Evolutionary conservation across 2,888 invertebrate genomes (phyloP), one percentile per base, ranked within the genome.

Genomic region (Drosophila histrio): DNA sequence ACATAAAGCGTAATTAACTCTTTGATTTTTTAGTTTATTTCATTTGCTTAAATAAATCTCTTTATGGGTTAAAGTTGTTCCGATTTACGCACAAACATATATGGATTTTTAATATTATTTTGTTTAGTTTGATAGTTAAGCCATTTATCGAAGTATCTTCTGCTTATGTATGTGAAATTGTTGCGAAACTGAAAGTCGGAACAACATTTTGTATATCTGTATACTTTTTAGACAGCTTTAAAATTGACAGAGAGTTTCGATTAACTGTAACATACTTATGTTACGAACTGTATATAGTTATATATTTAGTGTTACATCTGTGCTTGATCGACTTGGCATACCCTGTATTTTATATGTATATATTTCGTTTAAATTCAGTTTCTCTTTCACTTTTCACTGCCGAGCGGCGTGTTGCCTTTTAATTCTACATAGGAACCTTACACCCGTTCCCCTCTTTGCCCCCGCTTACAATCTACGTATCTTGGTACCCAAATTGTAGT

Each of bases 351-450:
- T 47, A 36, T 65, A n/a, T 47, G 32, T 65, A n/a, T 32, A 9
- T 26, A 9, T 21, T 32, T 36, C 34, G 9, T 26, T 60, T 28
- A 41, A 38, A 44, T 68, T 49, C 70, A 43, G 39, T 39, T 61
- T 24, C 54, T 39, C 3, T 7, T 26, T 38, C 17, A 17, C 19
- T 39, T 39, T 26, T 7, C 28, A n/a, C n/a, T 11, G 53, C 43
- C 34, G 22, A n/a, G n/a, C n/a, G n/a, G n/a, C 11, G 36, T 52
- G 19, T 24, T 50, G 36, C 36, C 28, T 13, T 13, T 39, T 59
- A 52, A 32, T n/a, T 38, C 69, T 77, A 64, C 34, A 54, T 83
- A 87, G 87, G 85, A 82, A 85, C 85, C 82, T 54, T 65, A 50
- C 52, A 54, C 32, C 34, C 13, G 3, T 24, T 7, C 13, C 17